Conservation (phyloP, 2,797 vertebrate genomes). For the Mormyrops boulengeri region DNA sequence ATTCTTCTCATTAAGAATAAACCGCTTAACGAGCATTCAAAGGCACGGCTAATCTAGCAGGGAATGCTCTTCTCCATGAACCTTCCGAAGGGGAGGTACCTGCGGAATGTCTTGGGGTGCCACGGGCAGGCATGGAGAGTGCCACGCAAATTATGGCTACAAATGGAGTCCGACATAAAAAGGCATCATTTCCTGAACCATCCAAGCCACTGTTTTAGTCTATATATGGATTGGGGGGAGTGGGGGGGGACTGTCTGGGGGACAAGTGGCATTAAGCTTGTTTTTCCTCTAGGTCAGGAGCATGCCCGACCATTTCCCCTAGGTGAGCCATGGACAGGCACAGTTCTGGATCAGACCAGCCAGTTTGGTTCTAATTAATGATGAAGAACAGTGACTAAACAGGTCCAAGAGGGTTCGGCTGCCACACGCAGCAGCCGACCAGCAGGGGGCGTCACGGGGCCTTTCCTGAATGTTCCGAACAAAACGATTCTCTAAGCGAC, state of each 20-base stretch:
- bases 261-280: background rate
- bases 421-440: background rate
- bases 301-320: background rate
- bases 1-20: background rate
- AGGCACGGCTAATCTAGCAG: background rate
- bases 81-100: background rate
- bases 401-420: background rate
- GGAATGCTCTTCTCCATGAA: background rate
- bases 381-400: background rate
- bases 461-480: background rate
- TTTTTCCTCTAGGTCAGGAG: background rate
- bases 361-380: background rate
- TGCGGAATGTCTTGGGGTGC: background rate
- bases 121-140: background rate
- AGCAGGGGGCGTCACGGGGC: background rate
- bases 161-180: background rate
- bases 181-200: background rate
- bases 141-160: background rate
- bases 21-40: constrained; percentile 1
- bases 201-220: background rate
- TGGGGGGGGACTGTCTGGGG: background rate
- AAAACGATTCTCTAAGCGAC: background rate
- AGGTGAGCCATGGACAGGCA: background rate
- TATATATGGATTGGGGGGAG: background rate
- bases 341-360: background rate